Evolutionary conservation across 1,140 invertebrate genomes (phyloP).

Genomic region (Ruditapes philippinarum): DNA sequence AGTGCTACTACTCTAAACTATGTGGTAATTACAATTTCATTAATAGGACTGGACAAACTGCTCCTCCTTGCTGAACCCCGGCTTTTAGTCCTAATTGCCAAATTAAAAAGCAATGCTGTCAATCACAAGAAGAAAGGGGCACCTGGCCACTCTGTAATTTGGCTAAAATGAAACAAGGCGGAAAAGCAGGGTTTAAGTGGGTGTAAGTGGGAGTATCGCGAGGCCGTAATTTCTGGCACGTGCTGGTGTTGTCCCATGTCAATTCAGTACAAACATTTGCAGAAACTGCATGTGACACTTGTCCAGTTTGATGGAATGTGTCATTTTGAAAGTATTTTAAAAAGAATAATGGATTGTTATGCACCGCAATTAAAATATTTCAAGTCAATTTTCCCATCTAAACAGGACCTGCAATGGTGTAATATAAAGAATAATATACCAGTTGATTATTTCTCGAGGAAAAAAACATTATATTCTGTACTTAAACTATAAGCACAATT

Average conservation of each 20-base stretch:
- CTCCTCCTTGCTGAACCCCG: background rate
- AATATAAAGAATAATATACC: too few relatives aligned
- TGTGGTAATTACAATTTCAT: slow-evolving; percentile 56
- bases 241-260: background rate
- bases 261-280: too few relatives aligned
- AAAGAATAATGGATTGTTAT: too few relatives aligned
- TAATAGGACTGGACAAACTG: slow-evolving; percentile 11
- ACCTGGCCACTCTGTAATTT: slow-evolving; percentile 39
- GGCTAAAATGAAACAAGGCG: background rate
- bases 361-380: too few relatives aligned
- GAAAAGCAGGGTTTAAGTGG: background rate
- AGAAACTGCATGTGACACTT: too few relatives aligned
- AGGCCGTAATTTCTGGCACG: slow-evolving; percentile 27
- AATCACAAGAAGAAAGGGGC: slow-evolving; percentile 35
- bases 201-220: slow-evolving; percentile 22
- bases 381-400: too few relatives aligned
- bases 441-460: too few relatives aligned
- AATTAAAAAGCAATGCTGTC: slow-evolving; percentile 16
- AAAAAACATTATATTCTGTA: too few relatives aligned
- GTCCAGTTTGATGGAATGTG: too few relatives aligned
- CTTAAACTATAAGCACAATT: too few relatives aligned
- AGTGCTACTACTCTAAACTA: slow-evolving; percentile 12
- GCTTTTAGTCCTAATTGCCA: slow-evolving; percentile 20
- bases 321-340: too few relatives aligned
- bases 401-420: too few relatives aligned